Conservation (phyloP, 2,113 vertebrate species). For the Arizona elegans region DNA sequence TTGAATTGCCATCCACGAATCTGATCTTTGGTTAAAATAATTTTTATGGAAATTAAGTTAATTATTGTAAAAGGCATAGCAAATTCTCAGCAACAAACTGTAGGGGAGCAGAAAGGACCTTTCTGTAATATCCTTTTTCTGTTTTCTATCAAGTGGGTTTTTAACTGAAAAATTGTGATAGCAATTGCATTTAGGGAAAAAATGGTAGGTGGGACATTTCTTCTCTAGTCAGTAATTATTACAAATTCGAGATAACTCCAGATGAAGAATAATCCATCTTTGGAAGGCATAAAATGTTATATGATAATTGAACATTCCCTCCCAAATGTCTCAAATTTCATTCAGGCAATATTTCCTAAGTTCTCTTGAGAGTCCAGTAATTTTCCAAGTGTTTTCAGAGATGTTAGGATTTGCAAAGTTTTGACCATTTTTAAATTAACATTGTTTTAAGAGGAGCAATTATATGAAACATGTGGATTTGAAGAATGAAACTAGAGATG, state of each 20-base stretch:
- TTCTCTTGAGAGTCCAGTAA: neutral
- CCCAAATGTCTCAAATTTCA: neutral
- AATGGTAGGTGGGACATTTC: neutral
- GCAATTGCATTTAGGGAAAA: neutral
- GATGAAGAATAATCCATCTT: neutral
- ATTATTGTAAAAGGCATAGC: neutral
- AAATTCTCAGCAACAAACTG: neutral
- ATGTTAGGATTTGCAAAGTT: neutral
- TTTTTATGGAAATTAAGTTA: neutral
- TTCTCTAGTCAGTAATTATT: neutral
- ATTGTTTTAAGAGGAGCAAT: neutral
- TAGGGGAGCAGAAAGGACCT: neutral
- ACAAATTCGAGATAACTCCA: neutral
- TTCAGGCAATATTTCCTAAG: neutral
- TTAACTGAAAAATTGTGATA: neutral
- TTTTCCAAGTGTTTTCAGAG: neutral
- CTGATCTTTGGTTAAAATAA: constrained; percentile 11
- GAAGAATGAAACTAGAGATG: neutral
- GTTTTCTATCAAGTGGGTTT: neutral
- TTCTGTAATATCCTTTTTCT: constrained; percentile 1
- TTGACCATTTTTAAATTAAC: neutral
- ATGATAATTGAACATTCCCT: neutral
- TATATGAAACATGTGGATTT: neutral
- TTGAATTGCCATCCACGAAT: neutral
- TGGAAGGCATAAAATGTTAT: neutral